Evolutionary conservation across 1,140 invertebrate genomes (phyloP), one percentile per base, ranked within the genome.

Genomic region (Drosophila nebulosa): DNA sequence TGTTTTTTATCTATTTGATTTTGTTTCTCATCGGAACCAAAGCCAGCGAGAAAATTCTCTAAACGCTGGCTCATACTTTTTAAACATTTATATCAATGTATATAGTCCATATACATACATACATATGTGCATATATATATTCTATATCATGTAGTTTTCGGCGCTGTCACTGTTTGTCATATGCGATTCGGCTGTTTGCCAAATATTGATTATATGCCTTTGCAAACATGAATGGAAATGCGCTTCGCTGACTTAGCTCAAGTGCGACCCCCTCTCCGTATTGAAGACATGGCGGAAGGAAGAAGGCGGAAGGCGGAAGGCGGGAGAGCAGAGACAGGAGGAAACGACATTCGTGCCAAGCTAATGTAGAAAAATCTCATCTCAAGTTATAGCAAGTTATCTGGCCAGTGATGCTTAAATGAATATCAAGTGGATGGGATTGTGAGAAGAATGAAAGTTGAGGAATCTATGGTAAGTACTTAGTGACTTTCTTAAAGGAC

Each of bases 201-300:
- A 86, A 86, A 81, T 86, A 86, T 86, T 86, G 83, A 86, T 86
- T 86, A 78, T 75, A 64, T 86, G 78, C 67, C 74, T 76, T 71
- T 16, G 39, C 81, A 88, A 77, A 79, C 79, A 84, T 86, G 81
- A 86, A 86, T 86, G 78, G 81, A 81, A 86, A 21, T 73, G 78
- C 78, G 83, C 83, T 83, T 88, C 78, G 70, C 68, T 88, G 83
- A 81, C 52, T 78, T 42, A 51, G 64, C 64, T 69, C 55, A 71
- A 74, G 73, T 67, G 72, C n/a, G n/a, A n/a, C n/a, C n/a, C n/a
- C n/a, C n/a, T n/a, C n/a, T n/a, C n/a, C n/a, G n/a, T n/a, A n/a
- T n/a, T n/a, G n/a, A n/a, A n/a, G n/a, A n/a, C n/a, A n/a, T n/a
- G n/a, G n/a, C n/a, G n/a, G n/a, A n/a, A n/a, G n/a, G n/a, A n/a